Evolutionary conservation across 1,140 invertebrate genomes (phyloP).

Genomic region (Brachionus calyciflorus): DNA sequence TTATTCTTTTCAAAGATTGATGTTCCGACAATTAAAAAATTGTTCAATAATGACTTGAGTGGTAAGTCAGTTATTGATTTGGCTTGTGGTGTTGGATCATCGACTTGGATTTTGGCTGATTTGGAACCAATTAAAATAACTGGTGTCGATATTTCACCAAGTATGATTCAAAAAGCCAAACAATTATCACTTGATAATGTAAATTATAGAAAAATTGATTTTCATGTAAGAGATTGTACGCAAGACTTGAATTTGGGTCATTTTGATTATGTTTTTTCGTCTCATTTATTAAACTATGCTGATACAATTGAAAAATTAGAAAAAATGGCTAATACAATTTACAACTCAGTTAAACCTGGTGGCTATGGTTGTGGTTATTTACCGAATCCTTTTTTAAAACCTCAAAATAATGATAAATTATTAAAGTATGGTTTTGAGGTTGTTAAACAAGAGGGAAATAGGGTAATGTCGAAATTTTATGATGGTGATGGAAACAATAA

Average conservation of each 20-base stretch:
- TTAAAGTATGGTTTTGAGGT: background rate
- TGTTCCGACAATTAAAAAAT: background rate
- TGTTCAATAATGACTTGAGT: background rate
- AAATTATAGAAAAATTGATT: background rate
- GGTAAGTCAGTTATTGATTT: slow-evolving; percentile 7
- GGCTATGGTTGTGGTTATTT: background rate
- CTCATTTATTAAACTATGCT: background rate
- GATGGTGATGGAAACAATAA: background rate
- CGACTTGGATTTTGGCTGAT: background rate
- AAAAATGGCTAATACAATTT: background rate
- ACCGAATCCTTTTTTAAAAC: background rate
- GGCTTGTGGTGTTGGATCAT: slow-evolving; percentile 5
- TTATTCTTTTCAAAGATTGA: background rate
- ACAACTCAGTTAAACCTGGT: background rate
- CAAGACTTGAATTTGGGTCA: background rate
- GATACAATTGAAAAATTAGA: background rate
- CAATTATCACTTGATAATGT: background rate
- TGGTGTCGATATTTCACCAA: background rate
- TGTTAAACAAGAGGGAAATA: background rate
- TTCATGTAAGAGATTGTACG: background rate
- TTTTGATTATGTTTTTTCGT: slow-evolving; percentile 5
- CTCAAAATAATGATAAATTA: background rate
- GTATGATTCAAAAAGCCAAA: slow-evolving; percentile 12
- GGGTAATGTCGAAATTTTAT: background rate
- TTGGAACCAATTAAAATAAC: background rate